Evolutionary conservation across 2,888 invertebrate genomes (phyloP).

Genomic region (Schrankia costaestrigalis): DNA sequence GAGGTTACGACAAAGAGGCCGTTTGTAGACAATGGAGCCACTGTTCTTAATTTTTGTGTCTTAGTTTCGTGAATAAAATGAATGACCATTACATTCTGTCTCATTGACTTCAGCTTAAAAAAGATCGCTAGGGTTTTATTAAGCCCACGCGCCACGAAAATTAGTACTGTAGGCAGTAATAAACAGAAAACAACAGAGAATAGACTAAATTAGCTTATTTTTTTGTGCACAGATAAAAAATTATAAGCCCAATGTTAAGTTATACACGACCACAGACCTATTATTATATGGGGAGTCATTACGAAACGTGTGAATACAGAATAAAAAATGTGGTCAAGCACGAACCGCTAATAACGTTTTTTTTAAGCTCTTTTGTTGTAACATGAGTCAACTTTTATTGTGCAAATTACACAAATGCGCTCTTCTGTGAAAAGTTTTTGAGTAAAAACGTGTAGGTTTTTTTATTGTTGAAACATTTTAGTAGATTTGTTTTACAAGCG

Average conservation of each 20-base stretch:
- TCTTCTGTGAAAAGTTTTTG: constrained; percentile 3
- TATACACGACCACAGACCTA: constrained; percentile 37
- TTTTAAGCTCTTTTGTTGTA: constrained; percentile 11
- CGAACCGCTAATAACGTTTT: constrained; percentile 19
- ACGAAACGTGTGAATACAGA: constrained; percentile 31
- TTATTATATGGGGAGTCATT: constrained; percentile 30
- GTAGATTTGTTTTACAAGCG: no score
- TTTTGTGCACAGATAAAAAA: constrained; percentile 18
- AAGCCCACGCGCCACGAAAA: constrained; percentile 3
- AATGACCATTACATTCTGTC: neutral
- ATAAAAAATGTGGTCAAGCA: constrained; percentile 26
- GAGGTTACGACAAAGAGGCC: constrained; percentile 16
- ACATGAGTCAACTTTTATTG: constrained; percentile 17
- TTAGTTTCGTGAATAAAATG: constrained; percentile 3
- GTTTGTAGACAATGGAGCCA: constrained; percentile 14
- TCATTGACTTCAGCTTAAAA: neutral
- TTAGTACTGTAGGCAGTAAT: constrained; percentile 18
- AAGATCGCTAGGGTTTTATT: neutral
- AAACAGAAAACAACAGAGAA: constrained; percentile 23
- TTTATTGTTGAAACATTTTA: neutral
- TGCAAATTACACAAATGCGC: constrained; percentile 3
- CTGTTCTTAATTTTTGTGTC: constrained; percentile 12
- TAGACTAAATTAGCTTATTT: constrained; percentile 24
- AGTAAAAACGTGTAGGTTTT: constrained; percentile 1
- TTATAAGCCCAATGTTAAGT: constrained; percentile 32